Evolutionary conservation across 2,888 invertebrate genomes (phyloP).

Genomic region (Platerodrilus igneus): DNA sequence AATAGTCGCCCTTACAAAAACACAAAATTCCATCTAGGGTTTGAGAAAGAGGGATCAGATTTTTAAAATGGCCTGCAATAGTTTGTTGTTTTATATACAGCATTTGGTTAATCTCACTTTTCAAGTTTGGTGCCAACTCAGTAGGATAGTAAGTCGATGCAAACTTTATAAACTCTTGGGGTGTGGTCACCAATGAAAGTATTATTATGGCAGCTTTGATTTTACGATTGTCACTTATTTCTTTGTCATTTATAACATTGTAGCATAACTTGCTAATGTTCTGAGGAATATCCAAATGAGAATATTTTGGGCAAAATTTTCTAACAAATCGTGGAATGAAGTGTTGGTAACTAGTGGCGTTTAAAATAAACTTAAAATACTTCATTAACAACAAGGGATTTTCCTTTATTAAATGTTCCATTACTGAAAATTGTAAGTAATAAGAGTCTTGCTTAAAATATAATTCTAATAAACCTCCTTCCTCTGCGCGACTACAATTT

Average conservation of each 20-base stretch:
- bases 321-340: too few relatives aligned
- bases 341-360: neutral
- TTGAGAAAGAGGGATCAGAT: conserved; percentile 8
- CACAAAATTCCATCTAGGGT: conserved; percentile 10
- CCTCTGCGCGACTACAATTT: too few relatives aligned
- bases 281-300: neutral
- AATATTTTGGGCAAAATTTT: too few relatives aligned
- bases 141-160: conserved; percentile 1
- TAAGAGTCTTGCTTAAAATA: too few relatives aligned
- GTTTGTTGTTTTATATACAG: conserved; percentile 6
- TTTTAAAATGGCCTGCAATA: conserved; percentile 6
- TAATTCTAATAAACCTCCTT: too few relatives aligned
- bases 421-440: too few relatives aligned
- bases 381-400: neutral
- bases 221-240: neutral
- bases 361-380: neutral
- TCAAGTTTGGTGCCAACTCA: neutral
- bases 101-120: neutral
- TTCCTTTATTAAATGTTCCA: neutral
- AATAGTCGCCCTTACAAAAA: conserved; percentile 17
- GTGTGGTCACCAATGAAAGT: conserved; percentile 1
- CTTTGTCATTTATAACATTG: too few relatives aligned
- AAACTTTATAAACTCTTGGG: neutral
- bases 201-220: conserved; percentile 1
- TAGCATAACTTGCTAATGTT: neutral